Base-by-base conservation (phyloP, 2,888 invertebrate species). In the Hyppa rectilinea region DNA sequence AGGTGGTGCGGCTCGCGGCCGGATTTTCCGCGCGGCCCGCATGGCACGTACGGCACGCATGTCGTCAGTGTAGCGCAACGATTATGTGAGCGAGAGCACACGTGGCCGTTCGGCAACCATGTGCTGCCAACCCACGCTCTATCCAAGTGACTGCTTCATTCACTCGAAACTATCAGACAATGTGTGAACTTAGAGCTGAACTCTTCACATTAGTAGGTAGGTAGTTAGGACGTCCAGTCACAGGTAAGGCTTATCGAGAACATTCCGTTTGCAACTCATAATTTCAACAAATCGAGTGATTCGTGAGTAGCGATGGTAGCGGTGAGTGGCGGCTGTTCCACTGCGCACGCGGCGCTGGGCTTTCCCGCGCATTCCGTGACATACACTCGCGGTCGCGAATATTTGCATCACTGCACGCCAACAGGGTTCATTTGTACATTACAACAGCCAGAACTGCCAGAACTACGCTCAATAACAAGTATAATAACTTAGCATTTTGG, bases 321-420 rank as follows among this genome's bases (percentile, higher is more conserved):
- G 29, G 23, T 45, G 38, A n/a, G 14, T 40, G 20, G 29, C 17
- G n/a, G 43, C 40, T 26, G 29, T n/a, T 55, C n/a, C 47, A 47
- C 29, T 23, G 72, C 40, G 73, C 73, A 58, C 53, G 67, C 67
- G 66, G 52, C 52, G 10, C 55, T 80, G 82, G 83, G 77, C 69
- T 83, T 83, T 81, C 77, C 84, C 78, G 62, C 49, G 52, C 80
- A 75, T 75, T 75, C 74, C 70, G 43, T 58, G 29, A 43, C 38
- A 40, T 78, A 78, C 82, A 81, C 70, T 79, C 50, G 73, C 61
- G 65, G 59, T 50, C 69, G 43, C 50, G 23, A 65, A 61, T 67
- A 70, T 59, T 73, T 58, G 63, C 50, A 64, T 45, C 29, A 65
- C 36, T 36, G 64, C 64, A n/a, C 45, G 34, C 31, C 20, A 10